Evolutionary conservation across 2,797 vertebrate genomes (phyloP), one percentile per base, ranked within the genome.

Genomic region (Melanotaenia trifasciata): DNA sequence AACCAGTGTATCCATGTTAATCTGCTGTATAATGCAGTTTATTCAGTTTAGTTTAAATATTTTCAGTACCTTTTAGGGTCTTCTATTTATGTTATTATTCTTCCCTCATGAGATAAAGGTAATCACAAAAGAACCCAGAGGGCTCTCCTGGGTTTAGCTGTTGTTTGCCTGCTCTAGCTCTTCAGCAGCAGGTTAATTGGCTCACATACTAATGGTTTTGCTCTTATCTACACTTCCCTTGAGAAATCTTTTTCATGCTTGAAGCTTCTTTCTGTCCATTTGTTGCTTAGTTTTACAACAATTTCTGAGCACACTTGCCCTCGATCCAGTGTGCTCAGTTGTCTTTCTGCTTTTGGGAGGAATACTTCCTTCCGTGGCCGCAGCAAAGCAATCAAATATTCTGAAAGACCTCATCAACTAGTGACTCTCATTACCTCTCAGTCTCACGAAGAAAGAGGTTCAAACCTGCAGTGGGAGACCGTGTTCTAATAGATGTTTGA

Each of bases 111-210:
- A 63, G 69, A 90, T 61, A 9, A 40, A 78, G 7, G 50, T 78
- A 85, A 83, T 89, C 33, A 60, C 59, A 47, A 45, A 64, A 61
- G 32, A 59, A 56, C 59, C 70, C 64, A 54, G 35, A 58, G 50
- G 26, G 33, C 65, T 78, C 69, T 79, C 68, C 12, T 38, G 78
- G 79, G 65, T 30, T 64, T 63, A 63, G 35, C 32, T 3, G 24
- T 66, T 83, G 81, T 82, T 76, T 85, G 33, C 69, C 76, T 56
- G 2, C 70, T 77, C 76, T 67, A 53, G 74, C 78, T 69, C 73
- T 83, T 74, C 62, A 70, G 74, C 73, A 80, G 80, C 75, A 83
- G 85, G 77, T 87, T 88, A 78, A 89, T 91, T 87, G 78, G 63
- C 78, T 83, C 69, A 56, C 66, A 89, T 72, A 11, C 76, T 67